phyloP scores from a whole-genome alignment of 2,888 invertebrate genomes.

The Aphodius granarius region DNA sequence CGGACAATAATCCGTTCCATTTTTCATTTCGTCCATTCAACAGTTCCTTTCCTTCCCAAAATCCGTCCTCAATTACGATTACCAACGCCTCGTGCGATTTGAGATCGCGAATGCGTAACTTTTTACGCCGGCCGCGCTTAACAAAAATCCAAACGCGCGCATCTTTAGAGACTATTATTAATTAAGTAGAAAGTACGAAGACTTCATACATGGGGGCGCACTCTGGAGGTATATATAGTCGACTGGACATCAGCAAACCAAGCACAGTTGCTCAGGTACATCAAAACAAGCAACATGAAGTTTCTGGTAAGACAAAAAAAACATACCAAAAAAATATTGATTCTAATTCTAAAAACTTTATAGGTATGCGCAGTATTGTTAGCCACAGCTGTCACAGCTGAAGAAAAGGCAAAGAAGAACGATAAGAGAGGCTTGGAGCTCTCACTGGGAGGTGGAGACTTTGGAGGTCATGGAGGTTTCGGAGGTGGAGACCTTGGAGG shows the following conservation, averaged over 20 bases:
- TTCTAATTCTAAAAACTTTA: background rate
- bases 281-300: slow-evolving; percentile 34
- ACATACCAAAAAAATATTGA: background rate
- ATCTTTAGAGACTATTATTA: slow-evolving; percentile 26
- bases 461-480: slow-evolving; percentile 11
- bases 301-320: slow-evolving; percentile 25
- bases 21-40: slow-evolving; percentile 9
- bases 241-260: slow-evolving; percentile 6
- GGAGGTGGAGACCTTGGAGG: slow-evolving; percentile 20
- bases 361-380: slow-evolving; percentile 27
- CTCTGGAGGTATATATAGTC: slow-evolving; percentile 22
- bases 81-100: background rate
- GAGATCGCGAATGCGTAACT: slow-evolving; percentile 22
- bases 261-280: slow-evolving; percentile 27
- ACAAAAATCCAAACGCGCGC: slow-evolving; percentile 16
- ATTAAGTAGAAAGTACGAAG: slow-evolving; percentile 25
- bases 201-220: slow-evolving; percentile 29
- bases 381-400: slow-evolving; percentile 16
- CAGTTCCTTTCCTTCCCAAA: background rate
- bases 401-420: slow-evolving; percentile 23
- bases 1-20: slow-evolving; percentile 1
- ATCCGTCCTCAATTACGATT: background rate
- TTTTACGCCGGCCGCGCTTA: slow-evolving; percentile 4
- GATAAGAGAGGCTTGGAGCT: slow-evolving; percentile 27
- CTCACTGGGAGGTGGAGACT: slow-evolving; percentile 21